phyloP scores from a whole-genome alignment of 1,140 invertebrate genomes.

The Pristionchus pacificus region DNA sequence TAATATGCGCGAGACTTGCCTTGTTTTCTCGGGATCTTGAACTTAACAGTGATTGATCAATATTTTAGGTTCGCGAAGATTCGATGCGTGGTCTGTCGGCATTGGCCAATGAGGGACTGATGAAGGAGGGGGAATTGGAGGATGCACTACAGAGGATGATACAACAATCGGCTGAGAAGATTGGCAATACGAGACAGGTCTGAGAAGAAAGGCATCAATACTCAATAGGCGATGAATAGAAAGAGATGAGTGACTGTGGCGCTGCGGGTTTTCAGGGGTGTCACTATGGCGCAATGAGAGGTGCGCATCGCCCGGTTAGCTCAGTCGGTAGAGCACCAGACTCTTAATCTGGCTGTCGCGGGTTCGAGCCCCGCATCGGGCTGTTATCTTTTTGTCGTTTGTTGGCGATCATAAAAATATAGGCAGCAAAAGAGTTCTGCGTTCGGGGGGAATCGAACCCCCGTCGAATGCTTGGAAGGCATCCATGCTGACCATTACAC shows the following conservation, averaged over 20 bases:
- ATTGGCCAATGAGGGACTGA: neutral
- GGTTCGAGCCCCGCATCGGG: constrained; percentile 54
- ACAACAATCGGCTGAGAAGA: neutral
- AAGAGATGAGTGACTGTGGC: too few relatives aligned
- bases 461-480: constrained; percentile 12
- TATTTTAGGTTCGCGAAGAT: neutral
- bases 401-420: too few relatives aligned
- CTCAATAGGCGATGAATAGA: too few relatives aligned
- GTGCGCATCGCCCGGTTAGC: constrained; percentile 55
- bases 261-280: too few relatives aligned
- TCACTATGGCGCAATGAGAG: too few relatives aligned
- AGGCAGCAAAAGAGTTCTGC: too few relatives aligned
- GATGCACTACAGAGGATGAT: neutral
- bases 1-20: neutral
- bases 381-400: too few relatives aligned
- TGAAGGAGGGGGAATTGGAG: neutral
- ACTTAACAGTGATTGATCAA: neutral
- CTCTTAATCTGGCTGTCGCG: constrained; percentile 57
- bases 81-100: neutral
- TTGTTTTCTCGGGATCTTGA: neutral
- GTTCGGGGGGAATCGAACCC: neutral
- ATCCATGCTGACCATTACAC: constrained; percentile 5
- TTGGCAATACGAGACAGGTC: neutral
- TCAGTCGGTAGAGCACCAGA: constrained; percentile 58
- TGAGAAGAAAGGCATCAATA: too few relatives aligned